Percentiles rank a stretch among this genome's conserved stretches.
These are phyloP conservation scores for Ecliptopera silaceata DNA, from an alignment of 2,888 invertebrate genomes.

Conservation along the genomic window DNA sequence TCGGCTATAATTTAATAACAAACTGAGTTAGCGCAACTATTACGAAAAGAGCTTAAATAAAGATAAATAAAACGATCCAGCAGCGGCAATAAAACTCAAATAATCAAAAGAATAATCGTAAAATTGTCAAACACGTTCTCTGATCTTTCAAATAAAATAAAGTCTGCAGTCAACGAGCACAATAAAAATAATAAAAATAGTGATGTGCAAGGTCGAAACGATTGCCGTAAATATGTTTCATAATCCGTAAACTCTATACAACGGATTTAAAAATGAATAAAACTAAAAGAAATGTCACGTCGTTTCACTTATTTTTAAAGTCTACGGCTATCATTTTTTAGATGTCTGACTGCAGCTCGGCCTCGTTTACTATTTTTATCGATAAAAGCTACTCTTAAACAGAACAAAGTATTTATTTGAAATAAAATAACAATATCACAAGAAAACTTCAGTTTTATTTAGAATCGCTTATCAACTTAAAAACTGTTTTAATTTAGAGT, in stretches of 20 bases:
- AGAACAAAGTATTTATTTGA: too few species aligned
- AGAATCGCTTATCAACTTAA: too few species aligned
- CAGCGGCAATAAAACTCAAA: constrained; percentile 24
- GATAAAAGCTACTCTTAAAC: background rate
- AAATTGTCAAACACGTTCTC: constrained; percentile 36
- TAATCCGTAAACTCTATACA: constrained; percentile 41
- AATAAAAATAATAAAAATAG: constrained; percentile 37
- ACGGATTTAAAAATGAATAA: constrained; percentile 31
- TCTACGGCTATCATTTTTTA: background rate
- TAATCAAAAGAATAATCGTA: constrained; percentile 35
- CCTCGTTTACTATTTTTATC: background rate
- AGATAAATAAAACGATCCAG: constrained; percentile 31
- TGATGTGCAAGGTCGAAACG: constrained; percentile 36
- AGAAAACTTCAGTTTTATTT: too few species aligned
- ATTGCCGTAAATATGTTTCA: constrained; percentile 36
- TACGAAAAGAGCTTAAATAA: constrained; percentile 31
- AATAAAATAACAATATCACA: too few species aligned
- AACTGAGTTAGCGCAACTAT: constrained; percentile 21
- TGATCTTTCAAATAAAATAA: constrained; percentile 36
- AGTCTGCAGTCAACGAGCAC: constrained; percentile 32
- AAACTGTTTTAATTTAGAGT: too few species aligned
- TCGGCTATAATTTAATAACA: constrained; percentile 15
- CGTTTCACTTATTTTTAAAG: constrained; percentile 41
- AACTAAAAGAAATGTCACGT: constrained; percentile 8
- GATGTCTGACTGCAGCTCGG: background rate